Evolutionary conservation across 2,888 invertebrate genomes (phyloP), one percentile per base, ranked within the genome.

Genomic region (Pedicia rivosa): DNA sequence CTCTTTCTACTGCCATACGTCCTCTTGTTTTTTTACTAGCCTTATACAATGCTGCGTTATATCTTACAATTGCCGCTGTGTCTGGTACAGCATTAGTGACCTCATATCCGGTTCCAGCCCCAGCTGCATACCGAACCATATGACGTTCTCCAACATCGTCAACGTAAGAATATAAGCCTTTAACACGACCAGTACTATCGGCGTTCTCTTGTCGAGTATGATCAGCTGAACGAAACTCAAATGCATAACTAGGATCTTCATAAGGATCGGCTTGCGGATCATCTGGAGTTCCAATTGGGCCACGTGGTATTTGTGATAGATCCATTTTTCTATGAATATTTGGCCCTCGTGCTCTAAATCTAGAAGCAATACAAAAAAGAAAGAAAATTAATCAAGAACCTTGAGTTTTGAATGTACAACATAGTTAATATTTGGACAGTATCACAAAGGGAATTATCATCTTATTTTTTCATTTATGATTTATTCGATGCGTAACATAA

Each of bases 61-160:
- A 78, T 52, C 70, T 77, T 1, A 78, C 67, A 0, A 68, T 67
- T 3, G 64, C 62, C 1, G 72, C 75, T 25, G 72, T 70, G 35
- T 72, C 64, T 3, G 71, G 72, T 33, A 77, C 74, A 16, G 74
- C 73, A 50, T 81, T 78, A 16, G 73, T 73, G 2, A 82, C 78
- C 51, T 79, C 75, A 56, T 78, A 83, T 0, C 82, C 82, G 0
- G 75, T 79, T 43, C 74, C 74, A 27, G 77, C 68, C 1, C 81
- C 80, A 4, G 82, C 82, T 26, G 78, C 72, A 57, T 77, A 83
- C 15, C 77, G 71, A 1, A 82, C 80, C 46, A 76, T 74, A 50
- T 81, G 80, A 2, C 74, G 64, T 49, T 80, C 78, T 0, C 82
- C 82, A 19, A 78, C 70, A 50, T 82, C 81, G 47, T 81, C 81